Evolutionary conservation across 2,888 invertebrate genomes (phyloP), one percentile per base, ranked within the genome.

Genomic region (Ptychoptera contaminata): DNA sequence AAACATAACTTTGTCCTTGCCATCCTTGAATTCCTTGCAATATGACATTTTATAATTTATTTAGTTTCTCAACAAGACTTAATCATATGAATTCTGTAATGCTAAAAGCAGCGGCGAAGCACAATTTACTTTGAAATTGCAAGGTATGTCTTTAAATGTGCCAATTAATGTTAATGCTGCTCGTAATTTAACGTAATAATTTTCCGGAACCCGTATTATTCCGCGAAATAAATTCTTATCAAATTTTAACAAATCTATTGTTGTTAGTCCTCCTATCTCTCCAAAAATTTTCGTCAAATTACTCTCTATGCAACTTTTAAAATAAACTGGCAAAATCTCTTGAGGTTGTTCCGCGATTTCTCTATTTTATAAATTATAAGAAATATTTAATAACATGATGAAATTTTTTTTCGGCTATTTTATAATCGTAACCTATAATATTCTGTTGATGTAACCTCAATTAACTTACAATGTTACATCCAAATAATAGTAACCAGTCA

Each of bases 1-100:
- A 61, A 92, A 83, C 50, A 91, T 78, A 37, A 93, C 77, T 49
- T 77, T 73, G 61, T 92, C 90, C 67, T 88, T 86, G 9, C 82
- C 81, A 5, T 23, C 23, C 3, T 23, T 23, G 58, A 66, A 58
- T 44, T 58, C 59, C 49, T 73, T 59, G 61, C 75, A 63, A 50
- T 67, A 53, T 47, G 70, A 60, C 73, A 69, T 69, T 42, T 47
- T 58, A 40, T 23, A 23, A 23, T 23, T 23, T 23, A 23, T 23
- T 5, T 5, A 23, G 4, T 23, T 8, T 11, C n/a, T 14, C 3
- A 11, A 11, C 37, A 11, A n/a, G n/a, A 10, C 10, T 36, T 45
- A 45, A 23, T 29, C 44, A 46, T 41, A 50, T 8, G 47, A 46
- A 7, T 45, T 57, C 43, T 62, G 53, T 37, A 68, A 54, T 23